phyloP scores from a whole-genome alignment of 1,140 invertebrate genomes.

The Ceratoteleas bidentatus region DNA sequence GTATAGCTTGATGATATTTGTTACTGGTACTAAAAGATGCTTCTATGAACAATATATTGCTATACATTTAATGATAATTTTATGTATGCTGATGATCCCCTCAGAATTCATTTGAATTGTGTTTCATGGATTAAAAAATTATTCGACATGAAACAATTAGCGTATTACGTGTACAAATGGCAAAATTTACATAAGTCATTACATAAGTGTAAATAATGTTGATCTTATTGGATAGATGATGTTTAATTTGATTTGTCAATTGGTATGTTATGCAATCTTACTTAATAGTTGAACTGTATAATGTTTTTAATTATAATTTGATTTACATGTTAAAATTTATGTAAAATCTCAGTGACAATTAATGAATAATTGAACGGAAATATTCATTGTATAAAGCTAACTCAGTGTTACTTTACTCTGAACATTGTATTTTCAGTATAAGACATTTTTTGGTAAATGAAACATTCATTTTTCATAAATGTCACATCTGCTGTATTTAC shows the following conservation, averaged over 20 bases:
- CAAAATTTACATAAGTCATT: slow-evolving; percentile 20
- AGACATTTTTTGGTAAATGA: too few relatives aligned
- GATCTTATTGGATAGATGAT: slow-evolving; percentile 21
- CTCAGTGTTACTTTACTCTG: too few relatives aligned
- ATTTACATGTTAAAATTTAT: too few relatives aligned
- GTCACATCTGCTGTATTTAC: too few relatives aligned
- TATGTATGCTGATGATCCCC: neutral
- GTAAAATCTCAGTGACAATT: too few relatives aligned
- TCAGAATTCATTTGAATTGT: neutral
- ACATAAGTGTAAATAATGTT: slow-evolving; percentile 19
- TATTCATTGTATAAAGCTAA: too few relatives aligned
- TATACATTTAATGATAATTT: neutral
- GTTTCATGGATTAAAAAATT: neutral
- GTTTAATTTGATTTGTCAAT: slow-evolving; percentile 11
- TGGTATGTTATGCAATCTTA: neutral
- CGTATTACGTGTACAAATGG: neutral
- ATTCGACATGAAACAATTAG: neutral
- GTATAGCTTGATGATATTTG: slow-evolving; percentile 3
- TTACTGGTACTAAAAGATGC: neutral
- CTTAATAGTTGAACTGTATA: neutral
- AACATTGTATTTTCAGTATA: too few relatives aligned
- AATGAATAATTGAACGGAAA: too few relatives aligned
- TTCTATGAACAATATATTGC: neutral
- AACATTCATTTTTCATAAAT: too few relatives aligned
- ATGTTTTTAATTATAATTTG: neutral